Evolutionary conservation across 2,888 invertebrate genomes (phyloP).

Genomic region (Hololepta plana): DNA sequence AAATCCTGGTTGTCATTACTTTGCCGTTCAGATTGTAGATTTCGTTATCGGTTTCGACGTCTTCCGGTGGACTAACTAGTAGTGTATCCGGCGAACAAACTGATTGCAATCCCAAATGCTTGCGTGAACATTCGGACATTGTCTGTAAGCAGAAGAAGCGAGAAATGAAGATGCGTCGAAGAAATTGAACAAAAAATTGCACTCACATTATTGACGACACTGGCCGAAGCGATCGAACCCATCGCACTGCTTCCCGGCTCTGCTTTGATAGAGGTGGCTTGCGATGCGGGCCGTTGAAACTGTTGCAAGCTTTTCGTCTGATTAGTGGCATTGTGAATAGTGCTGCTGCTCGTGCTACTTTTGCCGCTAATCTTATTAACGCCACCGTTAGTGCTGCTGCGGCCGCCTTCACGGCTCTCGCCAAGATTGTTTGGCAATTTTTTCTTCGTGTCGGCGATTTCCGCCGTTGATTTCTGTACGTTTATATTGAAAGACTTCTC

Average conservation of each 20-base stretch:
- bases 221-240: conserved; percentile 28
- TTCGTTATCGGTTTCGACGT: conserved; percentile 21
- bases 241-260: conserved; percentile 32
- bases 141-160: conserved; percentile 28
- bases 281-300: conserved; percentile 29
- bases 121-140: conserved; percentile 38
- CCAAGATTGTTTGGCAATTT: too few species aligned
- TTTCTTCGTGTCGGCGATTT: too few species aligned
- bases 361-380: too few species aligned
- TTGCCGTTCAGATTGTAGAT: conserved; percentile 17
- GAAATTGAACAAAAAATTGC: conserved; percentile 2
- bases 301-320: too few species aligned
- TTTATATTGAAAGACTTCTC: too few species aligned
- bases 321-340: too few species aligned
- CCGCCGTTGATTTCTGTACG: too few species aligned
- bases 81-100: conserved; percentile 29
- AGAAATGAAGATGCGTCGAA: conserved; percentile 2
- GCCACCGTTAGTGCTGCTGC: too few species aligned
- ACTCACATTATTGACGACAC: conserved; percentile 24
- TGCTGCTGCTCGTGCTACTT: too few species aligned
- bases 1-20: too few species aligned
- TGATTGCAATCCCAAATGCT: conserved; percentile 29
- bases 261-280: conserved; percentile 34
- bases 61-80: conserved; percentile 23
- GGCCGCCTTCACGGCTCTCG: too few species aligned